phyloP scores from a whole-genome alignment of 1,140 invertebrate species.

The Vanessa tameamea region DNA sequence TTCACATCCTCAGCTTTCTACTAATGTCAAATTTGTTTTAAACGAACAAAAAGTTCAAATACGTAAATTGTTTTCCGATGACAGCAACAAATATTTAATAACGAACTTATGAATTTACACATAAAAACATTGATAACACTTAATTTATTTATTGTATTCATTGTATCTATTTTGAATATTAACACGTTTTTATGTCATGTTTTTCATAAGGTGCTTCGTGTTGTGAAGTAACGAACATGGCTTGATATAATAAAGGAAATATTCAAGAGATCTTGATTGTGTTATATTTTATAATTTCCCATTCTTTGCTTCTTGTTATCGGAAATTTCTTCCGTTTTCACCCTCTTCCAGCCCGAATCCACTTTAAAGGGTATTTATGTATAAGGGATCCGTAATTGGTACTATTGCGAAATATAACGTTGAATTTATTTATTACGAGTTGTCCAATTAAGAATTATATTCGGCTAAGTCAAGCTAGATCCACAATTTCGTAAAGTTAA shows the following conservation, averaged over 20 bases:
- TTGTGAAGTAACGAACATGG: not conserved
- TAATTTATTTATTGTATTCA: not conserved
- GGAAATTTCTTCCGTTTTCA: conserved; percentile 69
- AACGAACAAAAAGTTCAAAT: conserved; percentile 60
- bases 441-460: conserved; percentile 30
- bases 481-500: conserved; percentile 42
- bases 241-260: conserved; percentile 17
- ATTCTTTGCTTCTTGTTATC: conserved; percentile 71
- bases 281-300: conserved; percentile 71
- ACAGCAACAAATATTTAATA: not conserved
- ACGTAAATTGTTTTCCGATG: conserved; percentile 46
- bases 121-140: not conserved
- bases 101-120: not conserved
- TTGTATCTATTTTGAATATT: too few relatives aligned
- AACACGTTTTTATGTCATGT: too few relatives aligned
- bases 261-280: conserved; percentile 45
- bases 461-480: conserved; percentile 23
- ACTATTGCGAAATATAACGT: conserved; percentile 59
- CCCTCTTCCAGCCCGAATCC: conserved; percentile 68
- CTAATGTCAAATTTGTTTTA: conserved; percentile 73
- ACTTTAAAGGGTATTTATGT: conserved; percentile 72
- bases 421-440: conserved; percentile 48
- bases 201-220: not conserved
- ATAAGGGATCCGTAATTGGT: conserved; percentile 74
- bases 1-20: conserved; percentile 67